phyloP scores from a whole-genome alignment of 2,888 invertebrate genomes.

The Lasius fuliginosus region DNA sequence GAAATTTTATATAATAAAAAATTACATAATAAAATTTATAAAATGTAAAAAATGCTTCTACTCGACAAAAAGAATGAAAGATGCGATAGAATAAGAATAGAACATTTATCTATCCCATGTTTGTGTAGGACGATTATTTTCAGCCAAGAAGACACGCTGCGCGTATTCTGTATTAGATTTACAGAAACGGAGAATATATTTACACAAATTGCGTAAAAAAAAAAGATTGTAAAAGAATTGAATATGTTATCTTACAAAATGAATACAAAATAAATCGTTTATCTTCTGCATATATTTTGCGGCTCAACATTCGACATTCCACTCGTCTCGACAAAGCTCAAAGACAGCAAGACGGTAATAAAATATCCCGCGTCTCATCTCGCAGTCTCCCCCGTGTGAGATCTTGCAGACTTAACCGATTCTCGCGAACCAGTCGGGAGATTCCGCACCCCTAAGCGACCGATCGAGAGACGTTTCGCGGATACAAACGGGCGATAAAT shows the following conservation, averaged over 20 bases:
- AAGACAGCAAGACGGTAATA: slow-evolving; percentile 17
- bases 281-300: background rate
- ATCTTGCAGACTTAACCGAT: background rate
- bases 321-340: slow-evolving; percentile 15
- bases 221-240: background rate
- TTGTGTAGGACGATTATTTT: background rate
- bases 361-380: slow-evolving; percentile 19
- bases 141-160: background rate
- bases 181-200: background rate
- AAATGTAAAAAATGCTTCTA: slow-evolving; percentile 3
- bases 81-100: background rate
- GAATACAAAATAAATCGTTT: background rate
- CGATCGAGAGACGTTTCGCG: background rate
- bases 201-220: background rate
- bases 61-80: background rate
- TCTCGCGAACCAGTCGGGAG: background rate
- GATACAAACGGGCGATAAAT: slow-evolving; percentile 31
- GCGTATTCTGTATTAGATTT: background rate
- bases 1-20: background rate
- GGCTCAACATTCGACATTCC: background rate
- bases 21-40: background rate
- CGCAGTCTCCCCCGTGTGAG: background rate
- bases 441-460: slow-evolving; percentile 1
- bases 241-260: background rate
- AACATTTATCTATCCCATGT: background rate